Evolutionary conservation across 2,888 invertebrate species (phyloP), one percentile per base, ranked within the genome.

Genomic region (Acanthosoma haemorrhoidale): DNA sequence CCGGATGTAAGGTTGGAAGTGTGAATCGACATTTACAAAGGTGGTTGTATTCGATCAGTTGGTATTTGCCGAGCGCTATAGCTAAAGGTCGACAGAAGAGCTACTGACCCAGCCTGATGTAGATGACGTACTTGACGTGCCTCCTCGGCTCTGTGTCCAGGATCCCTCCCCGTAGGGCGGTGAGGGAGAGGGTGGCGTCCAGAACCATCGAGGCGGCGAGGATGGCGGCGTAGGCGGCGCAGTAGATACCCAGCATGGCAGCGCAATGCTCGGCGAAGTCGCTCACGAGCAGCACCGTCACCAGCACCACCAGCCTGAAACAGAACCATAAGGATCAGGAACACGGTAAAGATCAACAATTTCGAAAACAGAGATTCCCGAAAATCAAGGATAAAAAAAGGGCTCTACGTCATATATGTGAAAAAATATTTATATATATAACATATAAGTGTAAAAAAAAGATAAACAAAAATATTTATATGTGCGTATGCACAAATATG

Each of bases 161-260:
- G 76, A 92, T 92, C 78, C 89, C 88, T 71, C 92, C 92, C 74
- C 90, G 83, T 81, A 90, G 86, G 73, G 91, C 89, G 74, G 91
- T 84, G 77, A 87, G 82, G 77, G 89, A 88, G 76, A 92, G 88
- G 76, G 84, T 84, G 72, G 86, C 82, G 80, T 92, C 92, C 75
- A 89, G 82, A 73, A 86, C 79, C 82, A 87, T 83, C 72, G 85
- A 86, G 75, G 81, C 84, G 29, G 82, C 80, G 73, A 88, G 81
- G 73, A 89, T 83, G 58, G 80, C 82, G 75, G 87, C 79, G 79
- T 88, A 87, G 64, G 86, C 87, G 41, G 88, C 77, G 59, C 88
- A 80, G 77, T 87, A 85, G 73, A 84, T 80, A 82, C 85, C 82
- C 67, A 85, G 79, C 71, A 83, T 80, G 67, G 82, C 78, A 66